Base-by-base conservation (phyloP, 2,113 vertebrate species). In the Madoqua kirkii region DNA sequence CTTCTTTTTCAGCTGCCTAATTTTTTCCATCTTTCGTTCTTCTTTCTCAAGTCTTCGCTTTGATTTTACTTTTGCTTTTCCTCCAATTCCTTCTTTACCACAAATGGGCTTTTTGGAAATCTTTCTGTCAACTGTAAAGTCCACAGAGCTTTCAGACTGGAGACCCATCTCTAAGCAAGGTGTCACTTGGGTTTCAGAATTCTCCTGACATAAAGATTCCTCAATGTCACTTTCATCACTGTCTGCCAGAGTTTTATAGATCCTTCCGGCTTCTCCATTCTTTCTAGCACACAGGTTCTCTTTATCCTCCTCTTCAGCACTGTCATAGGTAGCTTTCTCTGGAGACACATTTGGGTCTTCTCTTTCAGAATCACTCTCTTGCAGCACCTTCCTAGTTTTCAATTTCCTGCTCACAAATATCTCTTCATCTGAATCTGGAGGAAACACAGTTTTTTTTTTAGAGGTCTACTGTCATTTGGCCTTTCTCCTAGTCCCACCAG, bases 391-490 rank as follows among this genome's bases (percentile, higher is more conserved):
- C 89, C 98, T 99, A 83, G 87, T 96, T 60, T 99, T 99, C 16
- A 98, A 57, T 96, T 99, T 99, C 84, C 99, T 99, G 97, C 96
- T 97, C 17, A 99, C 97, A 43, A 98, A 99, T 98, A 98, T 99
- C 98, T 99, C 99, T 31, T 99, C 99, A 60, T 99, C 99, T 23
- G 99, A 99, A 98, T 99, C 99, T 99, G 91, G 27, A n/a, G 83
- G 50, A 96, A 98, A 97, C 0, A 92, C 0, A 23, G 6, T 40
- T 21, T 31, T n/a, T 48, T 85, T 92, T 87, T 93, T 14, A 67
- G 86, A 88, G 52, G 17, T 25, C 89, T 64, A 64, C 13, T 93
- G 29, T 87, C 27, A 81, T 92, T 82, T 92, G 88, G 81, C 19
- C 40, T 94, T 93, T 45, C 21, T 85, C 92, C 55, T 91, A 87